These are phyloP conservation scores for Lepidotrigona ventralis DNA, from an alignment of 1,140 invertebrate genomes.

Conservation along the genomic window DNA sequence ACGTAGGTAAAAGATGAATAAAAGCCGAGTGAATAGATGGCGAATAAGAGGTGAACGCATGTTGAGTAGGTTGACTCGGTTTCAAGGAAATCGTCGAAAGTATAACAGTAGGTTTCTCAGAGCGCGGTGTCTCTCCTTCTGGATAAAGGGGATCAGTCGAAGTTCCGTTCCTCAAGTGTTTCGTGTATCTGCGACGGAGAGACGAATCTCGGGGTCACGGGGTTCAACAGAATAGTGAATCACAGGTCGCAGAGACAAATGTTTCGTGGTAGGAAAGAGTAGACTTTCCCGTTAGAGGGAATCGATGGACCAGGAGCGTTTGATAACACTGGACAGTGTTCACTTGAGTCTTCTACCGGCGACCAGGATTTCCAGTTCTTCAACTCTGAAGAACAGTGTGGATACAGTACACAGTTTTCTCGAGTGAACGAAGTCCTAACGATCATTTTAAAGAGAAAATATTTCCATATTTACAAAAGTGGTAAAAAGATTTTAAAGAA, in stretches of 20 bases:
- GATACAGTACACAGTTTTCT: background rate
- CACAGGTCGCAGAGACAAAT: background rate
- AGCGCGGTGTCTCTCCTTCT: background rate
- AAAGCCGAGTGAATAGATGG: slow-evolving; percentile 6
- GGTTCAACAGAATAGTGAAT: slow-evolving; percentile 28
- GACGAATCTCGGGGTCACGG: slow-evolving; percentile 20
- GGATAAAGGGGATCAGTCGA: slow-evolving; percentile 24
- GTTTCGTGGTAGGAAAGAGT: slow-evolving; percentile 27
- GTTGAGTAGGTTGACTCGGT: background rate
- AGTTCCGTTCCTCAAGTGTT: slow-evolving; percentile 8
- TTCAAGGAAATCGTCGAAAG: slow-evolving; percentile 50
- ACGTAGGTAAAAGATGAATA: background rate
- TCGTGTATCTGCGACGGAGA: background rate
- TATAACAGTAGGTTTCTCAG: slow-evolving; percentile 58
- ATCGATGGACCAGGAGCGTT: slow-evolving; percentile 7
- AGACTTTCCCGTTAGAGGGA: slow-evolving; percentile 2
- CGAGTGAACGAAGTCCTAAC: background rate
- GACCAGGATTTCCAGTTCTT: background rate
- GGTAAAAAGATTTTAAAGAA: background rate
- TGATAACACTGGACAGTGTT: slow-evolving; percentile 40
- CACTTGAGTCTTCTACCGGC: background rate
- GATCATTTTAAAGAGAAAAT: background rate
- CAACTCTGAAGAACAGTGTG: background rate
- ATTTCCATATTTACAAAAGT: background rate
- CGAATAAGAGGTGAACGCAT: slow-evolving; percentile 27